Evolutionary conservation across 1,140 invertebrate species (phyloP).

Genomic region (Tetraneura akinire): DNA sequence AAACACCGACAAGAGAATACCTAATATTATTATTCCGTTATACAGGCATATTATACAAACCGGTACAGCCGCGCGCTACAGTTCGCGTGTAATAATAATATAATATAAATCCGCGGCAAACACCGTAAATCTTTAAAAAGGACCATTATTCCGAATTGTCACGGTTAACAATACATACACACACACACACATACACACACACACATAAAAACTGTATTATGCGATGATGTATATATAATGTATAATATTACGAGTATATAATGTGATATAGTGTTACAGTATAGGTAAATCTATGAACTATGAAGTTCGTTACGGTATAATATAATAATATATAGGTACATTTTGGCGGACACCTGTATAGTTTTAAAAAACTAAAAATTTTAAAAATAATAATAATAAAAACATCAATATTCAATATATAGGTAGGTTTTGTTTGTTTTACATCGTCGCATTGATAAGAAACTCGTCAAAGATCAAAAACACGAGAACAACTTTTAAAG

Average conservation of each 20-base stretch:
- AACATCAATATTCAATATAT: too few relatives aligned
- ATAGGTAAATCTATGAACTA: background rate
- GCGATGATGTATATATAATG: slow-evolving; percentile 15
- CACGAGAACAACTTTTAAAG: too few relatives aligned
- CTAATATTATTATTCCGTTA: slow-evolving; percentile 31
- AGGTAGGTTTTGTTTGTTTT: too few relatives aligned
- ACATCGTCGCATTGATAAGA: too few relatives aligned
- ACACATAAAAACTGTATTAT: too few relatives aligned
- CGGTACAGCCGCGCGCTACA: background rate
- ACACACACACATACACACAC: background rate
- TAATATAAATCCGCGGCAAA: background rate
- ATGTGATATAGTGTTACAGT: too few relatives aligned
- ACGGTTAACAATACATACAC: slow-evolving; percentile 29
- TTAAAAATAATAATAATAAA: too few relatives aligned
- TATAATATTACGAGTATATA: background rate
- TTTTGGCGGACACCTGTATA: background rate
- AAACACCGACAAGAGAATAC: background rate
- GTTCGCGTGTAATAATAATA: background rate
- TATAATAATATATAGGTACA: too few relatives aligned
- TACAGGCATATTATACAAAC: background rate
- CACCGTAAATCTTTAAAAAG: slow-evolving; percentile 27
- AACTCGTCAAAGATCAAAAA: too few relatives aligned
- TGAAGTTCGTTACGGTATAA: too few relatives aligned
- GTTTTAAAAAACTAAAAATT: too few relatives aligned
- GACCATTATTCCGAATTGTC: slow-evolving; percentile 41